These are phyloP conservation scores for Lithophane ornitopus DNA, from an alignment of 2,888 invertebrate species.

Conservation along the genomic window DNA sequence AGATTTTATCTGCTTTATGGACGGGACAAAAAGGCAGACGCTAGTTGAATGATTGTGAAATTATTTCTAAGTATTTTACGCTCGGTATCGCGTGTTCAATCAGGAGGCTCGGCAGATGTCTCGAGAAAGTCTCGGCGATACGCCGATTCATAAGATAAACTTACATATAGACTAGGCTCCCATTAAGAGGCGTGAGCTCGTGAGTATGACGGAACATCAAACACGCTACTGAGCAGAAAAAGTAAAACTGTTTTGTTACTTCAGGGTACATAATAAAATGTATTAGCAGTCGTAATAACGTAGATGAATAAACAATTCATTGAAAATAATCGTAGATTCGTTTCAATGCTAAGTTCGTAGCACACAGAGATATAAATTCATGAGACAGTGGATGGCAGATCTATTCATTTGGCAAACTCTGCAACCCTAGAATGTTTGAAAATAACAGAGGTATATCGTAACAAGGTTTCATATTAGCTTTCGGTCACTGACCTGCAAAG, in stretches of 20 bases:
- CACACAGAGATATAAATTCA: background rate
- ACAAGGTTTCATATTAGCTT: background rate
- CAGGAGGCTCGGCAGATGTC: constrained; percentile 77
- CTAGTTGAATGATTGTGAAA: constrained; percentile 69
- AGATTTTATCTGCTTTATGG: constrained; percentile 64
- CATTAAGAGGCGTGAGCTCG: constrained; percentile 51
- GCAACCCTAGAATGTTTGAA: background rate
- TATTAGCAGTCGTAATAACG: background rate
- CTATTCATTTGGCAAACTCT: background rate
- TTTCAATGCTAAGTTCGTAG: background rate
- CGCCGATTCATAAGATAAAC: constrained; percentile 76
- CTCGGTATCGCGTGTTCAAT: constrained; percentile 75
- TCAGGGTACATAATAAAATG: background rate
- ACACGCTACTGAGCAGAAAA: constrained; percentile 34
- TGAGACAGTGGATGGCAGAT: background rate
- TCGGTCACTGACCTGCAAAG: background rate
- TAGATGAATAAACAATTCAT: background rate
- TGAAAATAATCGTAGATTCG: background rate
- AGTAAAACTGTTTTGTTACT: constrained; percentile 28
- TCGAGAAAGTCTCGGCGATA: constrained; percentile 77
- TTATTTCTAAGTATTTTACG: constrained; percentile 69
- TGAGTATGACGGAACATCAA: constrained; percentile 37
- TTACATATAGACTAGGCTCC: constrained; percentile 64
- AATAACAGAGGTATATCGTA: background rate
- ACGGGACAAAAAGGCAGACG: constrained; percentile 61